Evolutionary conservation across 2,797 vertebrate genomes (phyloP), one percentile per base, ranked within the genome.

Genomic region (Enteromius viviparus): DNA sequence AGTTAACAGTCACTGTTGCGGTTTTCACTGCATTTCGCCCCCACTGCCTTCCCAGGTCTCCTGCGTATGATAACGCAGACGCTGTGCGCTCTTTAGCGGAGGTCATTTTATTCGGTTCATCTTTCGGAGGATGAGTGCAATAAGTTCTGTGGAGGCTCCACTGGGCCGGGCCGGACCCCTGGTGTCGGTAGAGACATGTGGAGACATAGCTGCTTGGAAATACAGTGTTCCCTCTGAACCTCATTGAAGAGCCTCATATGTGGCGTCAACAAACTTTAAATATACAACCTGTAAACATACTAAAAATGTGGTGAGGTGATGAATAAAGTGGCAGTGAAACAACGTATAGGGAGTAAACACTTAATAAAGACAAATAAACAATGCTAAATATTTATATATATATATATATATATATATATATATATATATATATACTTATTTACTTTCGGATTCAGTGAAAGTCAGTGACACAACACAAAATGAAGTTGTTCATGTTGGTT

Each of bases 41-140:
- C 93, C 96, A 90, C 14, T 87, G 83, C 9, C 88, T 94, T 12
- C 96, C 96, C 14, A 96, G 32, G 0, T 92, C 93, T 0, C 92
- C 90, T 26, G 95, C 91, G 17, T 91, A 91, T 84, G 94, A 90
- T 26, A 96, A 79, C 12, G 91, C 89, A 45, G 86, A 80, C 0
- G 92, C 29, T 58, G 91, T 86, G 0, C 82, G 85, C 29, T 92
- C 93, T 92, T 90, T 93, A 40, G 90, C 4, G 0, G 89, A 76
- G 34, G 90, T 89, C 0, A 91, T 90, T 76, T 89, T 88, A 49
- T 91, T 87, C 0, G 93, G 89, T 81, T 90, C 93, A 87, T 88
- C 83, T 26, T 87, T 89, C 26, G 90, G 89, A 60, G 3, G 92
- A 60, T 40, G 94, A 76, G 93, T 90, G 72, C 94, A 95, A 89